Conservation (phyloP, 2,797 vertebrate species). For the Sarcoramphus papa region DNA sequence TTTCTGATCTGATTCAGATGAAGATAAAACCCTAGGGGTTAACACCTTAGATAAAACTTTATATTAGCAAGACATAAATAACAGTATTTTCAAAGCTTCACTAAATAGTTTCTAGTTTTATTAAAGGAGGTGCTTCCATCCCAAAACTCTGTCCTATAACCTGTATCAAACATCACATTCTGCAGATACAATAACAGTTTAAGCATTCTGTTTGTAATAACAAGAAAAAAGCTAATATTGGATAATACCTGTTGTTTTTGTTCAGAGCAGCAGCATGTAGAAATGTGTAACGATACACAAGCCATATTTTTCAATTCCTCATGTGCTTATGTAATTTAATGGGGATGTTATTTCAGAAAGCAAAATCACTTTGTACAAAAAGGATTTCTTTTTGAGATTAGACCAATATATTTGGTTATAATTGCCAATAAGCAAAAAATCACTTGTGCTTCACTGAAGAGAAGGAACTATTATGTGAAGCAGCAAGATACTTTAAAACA, state of each 20-base stretch:
- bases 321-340: background rate
- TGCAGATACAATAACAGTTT: background rate
- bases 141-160: background rate
- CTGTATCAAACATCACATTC: background rate
- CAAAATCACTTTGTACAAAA: background rate
- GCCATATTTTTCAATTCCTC: background rate
- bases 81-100: background rate
- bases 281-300: background rate
- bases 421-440: background rate
- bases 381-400: background rate
- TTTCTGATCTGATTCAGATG: background rate
- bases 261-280: background rate
- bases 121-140: background rate
- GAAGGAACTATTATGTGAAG: background rate
- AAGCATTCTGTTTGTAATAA: background rate
- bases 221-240: background rate
- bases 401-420: background rate
- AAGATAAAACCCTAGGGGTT: background rate
- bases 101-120: background rate
- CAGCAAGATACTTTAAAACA: background rate
- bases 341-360: background rate
- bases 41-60: background rate
- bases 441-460: background rate
- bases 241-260: background rate
- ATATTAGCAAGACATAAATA: background rate